phyloP scores from a whole-genome alignment of 2,797 vertebrate genomes.

The Orestias chungarensis region DNA sequence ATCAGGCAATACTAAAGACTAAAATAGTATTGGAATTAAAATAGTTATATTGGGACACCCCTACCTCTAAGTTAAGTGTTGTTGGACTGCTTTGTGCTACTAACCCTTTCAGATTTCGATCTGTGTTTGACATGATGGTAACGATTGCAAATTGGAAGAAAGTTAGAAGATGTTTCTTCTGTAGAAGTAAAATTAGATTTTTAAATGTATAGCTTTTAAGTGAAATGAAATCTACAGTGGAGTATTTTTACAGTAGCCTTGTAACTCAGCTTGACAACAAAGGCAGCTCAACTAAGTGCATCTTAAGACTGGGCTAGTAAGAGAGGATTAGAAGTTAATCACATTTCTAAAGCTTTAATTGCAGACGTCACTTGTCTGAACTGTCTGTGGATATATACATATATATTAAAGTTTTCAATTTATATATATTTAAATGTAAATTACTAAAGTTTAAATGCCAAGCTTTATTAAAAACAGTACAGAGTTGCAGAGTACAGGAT shows the following conservation, averaged over 20 bases:
- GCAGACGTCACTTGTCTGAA: background rate
- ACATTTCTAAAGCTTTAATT: background rate
- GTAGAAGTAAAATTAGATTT: background rate
- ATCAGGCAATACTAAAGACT: no score
- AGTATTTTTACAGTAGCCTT: background rate
- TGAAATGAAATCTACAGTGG: background rate
- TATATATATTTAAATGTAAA: no score
- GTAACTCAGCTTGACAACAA: background rate
- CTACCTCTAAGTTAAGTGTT: no score
- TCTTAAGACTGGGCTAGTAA: background rate
- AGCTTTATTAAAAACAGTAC: no score
- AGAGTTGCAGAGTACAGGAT: no score
- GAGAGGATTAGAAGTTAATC: background rate
- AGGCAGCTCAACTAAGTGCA: background rate
- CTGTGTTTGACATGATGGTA: background rate
- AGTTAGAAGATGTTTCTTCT: background rate
- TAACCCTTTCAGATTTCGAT: no score
- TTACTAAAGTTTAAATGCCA: no score
- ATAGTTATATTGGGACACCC: no score
- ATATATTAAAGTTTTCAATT: no score
- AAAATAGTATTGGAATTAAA: no score
- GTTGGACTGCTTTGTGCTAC: no score
- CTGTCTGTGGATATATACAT: no score
- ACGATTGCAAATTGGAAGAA: background rate
- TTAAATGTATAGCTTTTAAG: background rate